phyloP scores from a whole-genome alignment of 2,888 invertebrate species.

The Tachystola acroxantha region DNA sequence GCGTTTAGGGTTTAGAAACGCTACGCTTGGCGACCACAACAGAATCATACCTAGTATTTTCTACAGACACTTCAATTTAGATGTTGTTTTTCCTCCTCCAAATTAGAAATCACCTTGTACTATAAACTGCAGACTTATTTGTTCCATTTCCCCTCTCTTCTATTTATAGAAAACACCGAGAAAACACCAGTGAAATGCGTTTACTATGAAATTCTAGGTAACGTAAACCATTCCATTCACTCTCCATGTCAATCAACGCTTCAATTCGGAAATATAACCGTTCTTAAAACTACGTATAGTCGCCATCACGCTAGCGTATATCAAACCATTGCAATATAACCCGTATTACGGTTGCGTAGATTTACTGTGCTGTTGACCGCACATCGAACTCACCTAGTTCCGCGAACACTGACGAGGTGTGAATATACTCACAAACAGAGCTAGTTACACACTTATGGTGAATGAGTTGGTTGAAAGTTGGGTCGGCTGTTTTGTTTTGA shows the following conservation, averaged over 20 bases:
- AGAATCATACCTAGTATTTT: too few species aligned
- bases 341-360: too few species aligned
- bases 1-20: too few species aligned
- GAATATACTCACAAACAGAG: too few species aligned
- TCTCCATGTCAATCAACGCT: conserved; percentile 3
- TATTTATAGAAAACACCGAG: neutral
- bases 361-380: too few species aligned
- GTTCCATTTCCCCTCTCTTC: neutral
- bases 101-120: neutral
- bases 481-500: too few species aligned
- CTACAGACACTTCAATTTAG: too few species aligned
- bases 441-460: too few species aligned
- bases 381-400: conserved; percentile 2
- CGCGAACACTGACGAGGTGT: neutral
- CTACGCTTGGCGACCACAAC: too few species aligned
- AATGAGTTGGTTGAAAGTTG: too few species aligned
- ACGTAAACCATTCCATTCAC: conserved; percentile 2
- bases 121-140: neutral
- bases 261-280: conserved; percentile 1
- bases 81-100: neutral
- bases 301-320: too few species aligned
- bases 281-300: conserved; percentile 1
- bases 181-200: neutral
- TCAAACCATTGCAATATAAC: too few species aligned
- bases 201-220: conserved; percentile 1